Base-by-base conservation (phyloP, 1,140 invertebrate species). In the Hycleus cichorii region DNA sequence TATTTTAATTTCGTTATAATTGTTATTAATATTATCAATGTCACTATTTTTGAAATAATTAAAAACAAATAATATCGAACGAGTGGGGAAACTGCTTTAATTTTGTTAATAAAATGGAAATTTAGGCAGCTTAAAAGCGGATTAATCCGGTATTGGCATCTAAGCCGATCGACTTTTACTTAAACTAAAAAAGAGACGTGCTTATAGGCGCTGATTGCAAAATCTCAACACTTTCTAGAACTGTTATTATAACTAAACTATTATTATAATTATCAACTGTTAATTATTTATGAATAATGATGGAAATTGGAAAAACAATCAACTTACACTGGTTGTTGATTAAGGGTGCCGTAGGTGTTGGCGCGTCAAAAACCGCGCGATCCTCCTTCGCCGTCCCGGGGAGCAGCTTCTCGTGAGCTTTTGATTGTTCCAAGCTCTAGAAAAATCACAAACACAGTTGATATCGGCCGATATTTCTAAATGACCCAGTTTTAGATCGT, bases 201-300 rank as follows among this genome's bases (percentile, higher is more conserved):
- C 52, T 47, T 55, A 55, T 55, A 18, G 18, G 18, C 18, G 44
- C 52, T 55, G 45, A 55, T 55, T 55, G 45, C 52, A 40, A 55
- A 55, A 55, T 47, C 52, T 55, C 39, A 55, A 47, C 44, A 47
- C 52, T 55, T 55, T 55, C 52, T 55, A 55, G 52, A 55, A 44
- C 39, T 55, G 43, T 24, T 39, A 4, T 32, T 32, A 32, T 32
- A 32, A 32, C 7, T 32, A 32, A 32, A 32, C 7, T 3, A 4
- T 7, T 4, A 32, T 32, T 3, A 48, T 26, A 25, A 48, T 48
- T 9, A 48, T 32, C 18, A 18, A 18, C 18, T 18, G 2, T 18
- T 18, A 18, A 18, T 18, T 47, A 47, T 47, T 26, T 47, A 1
- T 46, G 11, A 12, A 47, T 4, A 25, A 47, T 32, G 7, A 32